Conservation (phyloP, 2,888 invertebrate species). For the Sesia bembeciformis region DNA sequence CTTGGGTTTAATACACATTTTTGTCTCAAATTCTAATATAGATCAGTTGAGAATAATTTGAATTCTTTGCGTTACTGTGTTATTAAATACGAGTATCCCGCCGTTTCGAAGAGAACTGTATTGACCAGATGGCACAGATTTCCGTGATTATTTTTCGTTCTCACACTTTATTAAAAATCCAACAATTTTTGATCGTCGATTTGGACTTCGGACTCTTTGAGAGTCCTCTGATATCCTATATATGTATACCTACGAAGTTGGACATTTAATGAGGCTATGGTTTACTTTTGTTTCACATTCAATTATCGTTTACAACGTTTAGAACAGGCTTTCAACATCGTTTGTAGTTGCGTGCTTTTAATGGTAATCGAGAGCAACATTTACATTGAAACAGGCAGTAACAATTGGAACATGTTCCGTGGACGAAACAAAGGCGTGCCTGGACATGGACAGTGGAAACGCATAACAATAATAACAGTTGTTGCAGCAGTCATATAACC, state of each 20-base stretch:
- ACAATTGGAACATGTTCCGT: conserved; percentile 45
- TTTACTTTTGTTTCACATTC: conserved; percentile 32
- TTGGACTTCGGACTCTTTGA: neutral
- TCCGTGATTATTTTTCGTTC: neutral
- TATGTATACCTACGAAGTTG: neutral
- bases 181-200: neutral
- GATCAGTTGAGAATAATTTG: neutral
- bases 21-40: neutral
- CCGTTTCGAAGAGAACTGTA: neutral
- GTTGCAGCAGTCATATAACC: neutral
- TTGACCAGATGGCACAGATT: neutral
- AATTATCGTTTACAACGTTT: conserved; percentile 42
- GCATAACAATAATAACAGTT: conserved; percentile 3
- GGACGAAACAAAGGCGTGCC: conserved; percentile 52
- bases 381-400: conserved; percentile 38
- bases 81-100: neutral
- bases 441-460: conserved; percentile 7
- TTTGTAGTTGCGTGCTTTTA: conserved; percentile 24
- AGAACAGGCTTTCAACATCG: conserved; percentile 37
- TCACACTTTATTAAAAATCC: too few species aligned
- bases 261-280: conserved; percentile 21
- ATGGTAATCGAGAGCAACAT: conserved; percentile 44
- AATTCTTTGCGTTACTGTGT: conserved; percentile 1
- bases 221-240: neutral
- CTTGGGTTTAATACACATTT: neutral